Base-by-base conservation (phyloP, 2,888 invertebrate genomes). In the Stenoptilia bipunctidactyla region DNA sequence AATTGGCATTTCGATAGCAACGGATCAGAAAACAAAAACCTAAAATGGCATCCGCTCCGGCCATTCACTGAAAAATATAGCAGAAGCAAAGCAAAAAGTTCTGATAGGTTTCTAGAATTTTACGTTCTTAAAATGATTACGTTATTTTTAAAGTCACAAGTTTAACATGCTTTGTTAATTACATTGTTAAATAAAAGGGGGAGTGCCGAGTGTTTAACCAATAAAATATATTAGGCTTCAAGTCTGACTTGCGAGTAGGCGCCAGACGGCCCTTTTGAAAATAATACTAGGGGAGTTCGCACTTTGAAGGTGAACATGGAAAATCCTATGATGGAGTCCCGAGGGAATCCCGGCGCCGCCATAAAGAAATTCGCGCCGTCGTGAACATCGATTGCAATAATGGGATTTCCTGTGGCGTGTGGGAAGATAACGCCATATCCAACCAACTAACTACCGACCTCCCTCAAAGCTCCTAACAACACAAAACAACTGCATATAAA, bases 291-390 rank as follows among this genome's bases (percentile, higher is more conserved):
- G 63, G 66, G 61, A 48, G 51, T 43, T 40, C 49, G 49, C 59
- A 57, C 58, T 54, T 41, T 50, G 46, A 50, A 43, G 44, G 52
- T 56, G 56, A 52, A 54, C 56, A 55, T 58, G 79, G 77, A 61
- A 79, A 80, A 69, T 66, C 75, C 79, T 66, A 67, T 73, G 73
- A 76, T 72, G 69, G 68, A 66, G 54, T 50, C 56, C 53, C 53
- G 47, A 56, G 77, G 76, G 68, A 77, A 71, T 73, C 64, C 79
- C 73, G 54, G 46, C 41, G 56, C n/a, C 50, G 55, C 50, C 52
- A 57, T 56, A 60, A 58, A 53, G 51, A 47, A 50, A 58, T 62
- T 64, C 49, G 62, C 67, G 65, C 71, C 67, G 65, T 44, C 42
- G 47, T 51, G 43, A 51, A 51, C 66, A 67, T 71, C 61, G 66